Percentiles rank a stretch among this genome's conserved stretches.
These are phyloP conservation scores for Agrochola macilenta DNA, from an alignment of 2,888 invertebrate genomes.

Conservation along the genomic window DNA sequence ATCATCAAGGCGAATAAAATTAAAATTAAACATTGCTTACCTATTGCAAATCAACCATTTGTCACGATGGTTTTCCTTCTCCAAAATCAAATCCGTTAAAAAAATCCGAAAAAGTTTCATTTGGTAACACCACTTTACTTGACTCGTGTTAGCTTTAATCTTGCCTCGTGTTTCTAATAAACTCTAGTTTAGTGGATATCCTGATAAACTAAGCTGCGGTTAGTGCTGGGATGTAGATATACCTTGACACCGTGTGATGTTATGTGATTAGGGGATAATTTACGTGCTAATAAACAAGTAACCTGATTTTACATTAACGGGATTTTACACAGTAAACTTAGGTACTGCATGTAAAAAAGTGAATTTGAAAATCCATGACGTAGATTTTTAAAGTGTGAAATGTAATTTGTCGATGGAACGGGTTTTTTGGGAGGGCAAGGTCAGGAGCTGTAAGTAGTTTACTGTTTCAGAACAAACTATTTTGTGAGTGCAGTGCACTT, in stretches of 20 bases:
- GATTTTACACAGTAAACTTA: not conserved
- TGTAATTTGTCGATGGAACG: not conserved
- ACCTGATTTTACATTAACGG: not conserved
- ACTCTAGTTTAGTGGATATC: not conserved
- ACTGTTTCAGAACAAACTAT: not conserved
- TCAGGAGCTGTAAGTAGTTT: not conserved
- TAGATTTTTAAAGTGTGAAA: conserved; percentile 3
- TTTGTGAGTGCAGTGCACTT: too few relatives aligned
- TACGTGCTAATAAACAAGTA: conserved; percentile 1
- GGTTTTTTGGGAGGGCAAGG: not conserved
- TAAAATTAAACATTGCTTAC: not conserved
- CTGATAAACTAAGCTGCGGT: not conserved
- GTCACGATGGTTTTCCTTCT: not conserved
- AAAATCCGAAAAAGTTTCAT: not conserved
- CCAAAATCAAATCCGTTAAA: not conserved
- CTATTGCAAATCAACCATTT: not conserved
- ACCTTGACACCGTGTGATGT: not conserved
- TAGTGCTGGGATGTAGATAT: not conserved
- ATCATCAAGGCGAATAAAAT: not conserved
- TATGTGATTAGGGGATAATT: not conserved
- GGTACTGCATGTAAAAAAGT: not conserved
- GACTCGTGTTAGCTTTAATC: not conserved
- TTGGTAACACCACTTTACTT: not conserved
- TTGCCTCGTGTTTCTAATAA: not conserved
- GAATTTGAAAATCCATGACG: not conserved